A percentile compares a stretch with the other conserved stretches of the same genome.
phyloP scores from a whole-genome alignment of 2,113 vertebrate genomes.

The Pandion haliaetus region DNA sequence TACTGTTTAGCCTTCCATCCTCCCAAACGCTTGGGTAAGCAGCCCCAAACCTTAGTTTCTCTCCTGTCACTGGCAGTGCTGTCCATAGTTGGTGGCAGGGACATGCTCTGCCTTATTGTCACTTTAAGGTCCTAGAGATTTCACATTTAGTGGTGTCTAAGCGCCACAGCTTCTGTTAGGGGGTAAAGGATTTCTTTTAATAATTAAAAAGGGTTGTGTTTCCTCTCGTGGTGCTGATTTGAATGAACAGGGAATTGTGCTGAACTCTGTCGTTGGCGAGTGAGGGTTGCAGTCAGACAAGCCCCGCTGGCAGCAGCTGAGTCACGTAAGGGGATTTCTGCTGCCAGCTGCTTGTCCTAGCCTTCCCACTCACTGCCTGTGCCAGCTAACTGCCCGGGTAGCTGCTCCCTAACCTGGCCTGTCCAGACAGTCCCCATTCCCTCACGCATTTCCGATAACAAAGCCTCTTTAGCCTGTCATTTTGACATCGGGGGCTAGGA shows the following conservation, averaged over 20 bases:
- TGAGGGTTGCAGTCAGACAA: neutral
- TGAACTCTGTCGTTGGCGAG: neutral
- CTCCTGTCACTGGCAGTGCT: neutral
- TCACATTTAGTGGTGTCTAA: neutral
- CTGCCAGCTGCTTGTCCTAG: neutral
- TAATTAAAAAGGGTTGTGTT: neutral
- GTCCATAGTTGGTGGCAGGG: neutral
- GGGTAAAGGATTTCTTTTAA: constrained; percentile 16
- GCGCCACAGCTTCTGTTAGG: neutral
- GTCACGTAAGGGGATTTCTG: neutral
- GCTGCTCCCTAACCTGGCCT: neutral
- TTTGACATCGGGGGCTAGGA: neutral
- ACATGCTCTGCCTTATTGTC: neutral
- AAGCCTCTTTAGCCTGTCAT: neutral
- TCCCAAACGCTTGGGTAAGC: neutral
- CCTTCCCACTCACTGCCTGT: neutral
- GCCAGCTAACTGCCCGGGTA: neutral
- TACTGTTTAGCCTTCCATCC: neutral
- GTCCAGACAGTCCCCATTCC: neutral
- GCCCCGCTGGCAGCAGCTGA: neutral
- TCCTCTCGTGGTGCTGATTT: neutral
- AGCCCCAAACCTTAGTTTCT: neutral
- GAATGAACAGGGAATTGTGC: neutral
- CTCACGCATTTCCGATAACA: fast-evolving
- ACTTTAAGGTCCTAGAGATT: neutral